These are phyloP conservation scores for Acromyrmex heyeri DNA, from an alignment of 1,140 invertebrate species.

Conservation along the genomic window DNA sequence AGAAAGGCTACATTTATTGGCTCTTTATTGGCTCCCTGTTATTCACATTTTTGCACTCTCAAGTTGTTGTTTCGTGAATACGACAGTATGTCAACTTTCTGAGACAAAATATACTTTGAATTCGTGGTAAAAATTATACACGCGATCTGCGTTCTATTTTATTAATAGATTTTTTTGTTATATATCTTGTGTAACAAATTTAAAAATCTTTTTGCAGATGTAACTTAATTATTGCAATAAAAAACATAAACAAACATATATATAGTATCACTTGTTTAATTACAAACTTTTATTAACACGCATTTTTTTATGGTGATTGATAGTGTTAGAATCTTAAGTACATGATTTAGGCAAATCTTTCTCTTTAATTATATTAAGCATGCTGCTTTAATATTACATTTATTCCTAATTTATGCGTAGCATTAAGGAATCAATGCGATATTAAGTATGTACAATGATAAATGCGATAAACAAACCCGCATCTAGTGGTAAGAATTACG, in stretches of 20 bases:
- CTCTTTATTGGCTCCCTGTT: neutral
- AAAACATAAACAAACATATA: neutral
- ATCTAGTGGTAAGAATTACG: neutral
- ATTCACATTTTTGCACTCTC: neutral
- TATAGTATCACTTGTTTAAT: neutral
- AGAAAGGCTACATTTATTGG: neutral
- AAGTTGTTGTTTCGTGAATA: neutral
- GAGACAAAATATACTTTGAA: neutral
- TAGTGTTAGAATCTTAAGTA: neutral
- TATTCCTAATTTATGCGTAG: no score
- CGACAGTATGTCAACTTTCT: neutral
- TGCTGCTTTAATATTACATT: neutral
- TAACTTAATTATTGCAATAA: constrained; percentile 15
- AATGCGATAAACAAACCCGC: neutral
- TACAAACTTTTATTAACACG: constrained; percentile 6
- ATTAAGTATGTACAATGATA: constrained; percentile 8
- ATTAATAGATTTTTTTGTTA: neutral
- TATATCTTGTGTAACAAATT: neutral
- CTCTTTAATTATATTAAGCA: constrained; percentile 16
- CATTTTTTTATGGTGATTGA: neutral
- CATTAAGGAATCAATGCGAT: neutral
- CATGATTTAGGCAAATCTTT: constrained; percentile 31
- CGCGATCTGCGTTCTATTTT: neutral
- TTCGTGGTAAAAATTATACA: neutral
- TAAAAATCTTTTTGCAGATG: neutral